These are phyloP conservation scores for Brachyrhaphis roseni DNA, from an alignment of 2,797 vertebrate genomes.

Conservation along the genomic window DNA sequence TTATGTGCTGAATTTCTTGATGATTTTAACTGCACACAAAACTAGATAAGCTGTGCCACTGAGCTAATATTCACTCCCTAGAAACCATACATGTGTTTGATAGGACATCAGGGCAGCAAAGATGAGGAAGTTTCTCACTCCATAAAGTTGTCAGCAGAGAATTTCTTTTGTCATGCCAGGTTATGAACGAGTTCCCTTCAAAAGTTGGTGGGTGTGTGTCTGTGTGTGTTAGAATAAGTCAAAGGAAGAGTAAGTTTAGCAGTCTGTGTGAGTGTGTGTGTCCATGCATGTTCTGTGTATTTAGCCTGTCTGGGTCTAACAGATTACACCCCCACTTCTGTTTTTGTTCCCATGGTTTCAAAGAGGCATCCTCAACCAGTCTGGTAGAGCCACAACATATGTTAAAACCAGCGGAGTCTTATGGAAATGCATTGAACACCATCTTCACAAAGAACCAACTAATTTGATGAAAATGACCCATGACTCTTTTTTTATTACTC, in stretches of 20 bases:
- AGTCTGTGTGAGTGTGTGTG: slow-evolving; percentile 8
- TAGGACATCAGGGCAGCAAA: slow-evolving; percentile 69
- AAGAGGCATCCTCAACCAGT: slow-evolving; percentile 63
- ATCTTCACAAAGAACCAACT: slow-evolving; percentile 47
- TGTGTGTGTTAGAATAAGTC: slow-evolving; percentile 13
- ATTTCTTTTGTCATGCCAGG: slow-evolving; percentile 70
- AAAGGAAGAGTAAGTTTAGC: slow-evolving; percentile 16
- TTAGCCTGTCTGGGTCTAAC: slow-evolving; percentile 37
- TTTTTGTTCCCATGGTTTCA: slow-evolving; percentile 74
- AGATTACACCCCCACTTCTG: slow-evolving; percentile 50
- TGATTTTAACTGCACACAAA: slow-evolving; percentile 60
- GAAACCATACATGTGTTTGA: slow-evolving; percentile 60
- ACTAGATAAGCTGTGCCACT: slow-evolving; percentile 34
- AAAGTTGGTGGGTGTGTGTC: slow-evolving; percentile 32
- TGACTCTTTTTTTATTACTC: slow-evolving; percentile 23
- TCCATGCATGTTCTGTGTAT: slow-evolving; percentile 30
- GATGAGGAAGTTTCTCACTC: slow-evolving; percentile 66
- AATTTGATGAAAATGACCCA: slow-evolving; percentile 45
- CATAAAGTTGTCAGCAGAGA: slow-evolving; percentile 74
- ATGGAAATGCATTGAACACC: slow-evolving; percentile 51
- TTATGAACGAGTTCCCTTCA: slow-evolving; percentile 70
- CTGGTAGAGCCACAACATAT: slow-evolving; percentile 59
- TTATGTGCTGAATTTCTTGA: slow-evolving; percentile 50
- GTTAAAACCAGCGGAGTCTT: slow-evolving; percentile 56
- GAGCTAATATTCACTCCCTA: slow-evolving; percentile 34